Base-by-base conservation (phyloP, 2,113 vertebrate genomes). In the Calonectris borealis region DNA sequence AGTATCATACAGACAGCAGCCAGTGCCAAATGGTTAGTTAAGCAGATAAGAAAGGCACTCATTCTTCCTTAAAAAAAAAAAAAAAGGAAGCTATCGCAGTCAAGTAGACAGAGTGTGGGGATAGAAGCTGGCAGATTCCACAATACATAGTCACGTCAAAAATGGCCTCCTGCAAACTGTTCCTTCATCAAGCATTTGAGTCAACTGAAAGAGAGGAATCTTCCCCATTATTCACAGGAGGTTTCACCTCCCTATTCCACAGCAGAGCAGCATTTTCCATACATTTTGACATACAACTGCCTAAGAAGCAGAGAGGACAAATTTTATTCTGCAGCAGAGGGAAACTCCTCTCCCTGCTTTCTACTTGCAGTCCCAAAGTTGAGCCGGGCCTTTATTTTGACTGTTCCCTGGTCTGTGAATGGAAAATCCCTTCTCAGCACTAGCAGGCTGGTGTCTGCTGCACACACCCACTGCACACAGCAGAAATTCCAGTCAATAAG, bases 401-500 rank as follows among this genome's bases (percentile, higher is more conserved):
- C 94, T 96, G 96, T 93, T 97, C 96, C 96, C 77, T 91, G 88
- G 91, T 81, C 97, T 94, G 86, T 95, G 94, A 98, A 97, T 93
- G 96, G 96, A 98, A 97, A 97, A 97, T 97, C 95, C 94, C 94
- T 96, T 51, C 97, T 96, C 92, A 96, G 96, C 91, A 96, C 85
- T 91, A 95, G 92, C 95, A 96, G 88, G 92, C 92, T 95, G 88
- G 83, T 97, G 96, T 95, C 96, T 96, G 97, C 95, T 84, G 95
- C 91, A 97, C 97, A 97, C 97, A 98, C 97, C 95, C 97, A 98
- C 95, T 88, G 88, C 97, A 97, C 93, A 97, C 95, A 97, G 92
- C 83, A 97, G 96, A 98, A 96, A 86, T 97, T 97, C 94, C 97
- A 97, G 88, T 97, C 97, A 98, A 86, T 97, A 97, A 98, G 95